phyloP scores from a whole-genome alignment of 2,888 invertebrate genomes.

The Sesia apiformis region DNA sequence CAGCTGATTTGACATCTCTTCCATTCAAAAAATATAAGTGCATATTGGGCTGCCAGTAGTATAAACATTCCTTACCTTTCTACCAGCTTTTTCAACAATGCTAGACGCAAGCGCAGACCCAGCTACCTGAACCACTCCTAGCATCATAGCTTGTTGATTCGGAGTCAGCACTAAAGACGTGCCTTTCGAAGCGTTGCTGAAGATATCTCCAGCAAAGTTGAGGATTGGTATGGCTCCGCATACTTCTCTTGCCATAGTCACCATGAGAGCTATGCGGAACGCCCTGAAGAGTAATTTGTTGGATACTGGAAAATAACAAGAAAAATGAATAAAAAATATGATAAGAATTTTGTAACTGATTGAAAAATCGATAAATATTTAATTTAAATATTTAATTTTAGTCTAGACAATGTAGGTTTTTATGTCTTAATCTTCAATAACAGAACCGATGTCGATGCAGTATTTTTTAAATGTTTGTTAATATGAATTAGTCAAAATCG shows the following conservation, averaged over 20 bases:
- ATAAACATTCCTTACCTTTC: constrained; percentile 38
- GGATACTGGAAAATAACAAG: constrained; percentile 30
- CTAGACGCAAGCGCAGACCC: constrained; percentile 48
- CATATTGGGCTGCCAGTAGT: too few relatives aligned
- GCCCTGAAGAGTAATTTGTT: constrained; percentile 48
- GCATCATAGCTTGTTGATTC: constrained; percentile 60
- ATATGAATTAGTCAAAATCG: too few relatives aligned
- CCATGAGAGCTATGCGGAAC: constrained; percentile 41
- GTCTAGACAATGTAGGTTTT: too few relatives aligned
- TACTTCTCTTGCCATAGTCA: constrained; percentile 41
- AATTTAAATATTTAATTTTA: too few relatives aligned
- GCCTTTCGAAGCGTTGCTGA: constrained; percentile 36
- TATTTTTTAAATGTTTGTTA: too few relatives aligned
- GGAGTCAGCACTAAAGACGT: constrained; percentile 35
- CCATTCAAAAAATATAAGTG: too few relatives aligned
- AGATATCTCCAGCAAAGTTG: constrained; percentile 61
- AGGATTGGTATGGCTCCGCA: constrained; percentile 55
- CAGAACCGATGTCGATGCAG: too few relatives aligned
- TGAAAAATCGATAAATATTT: too few relatives aligned
- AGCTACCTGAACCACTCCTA: constrained; percentile 51
- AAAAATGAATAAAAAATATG: too few relatives aligned
- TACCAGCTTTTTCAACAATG: constrained; percentile 47
- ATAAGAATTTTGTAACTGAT: too few relatives aligned
- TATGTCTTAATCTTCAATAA: too few relatives aligned
- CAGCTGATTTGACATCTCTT: too few relatives aligned